Conservation (phyloP, 1,140 invertebrate genomes). For the Platyscapa corneri region DNA sequence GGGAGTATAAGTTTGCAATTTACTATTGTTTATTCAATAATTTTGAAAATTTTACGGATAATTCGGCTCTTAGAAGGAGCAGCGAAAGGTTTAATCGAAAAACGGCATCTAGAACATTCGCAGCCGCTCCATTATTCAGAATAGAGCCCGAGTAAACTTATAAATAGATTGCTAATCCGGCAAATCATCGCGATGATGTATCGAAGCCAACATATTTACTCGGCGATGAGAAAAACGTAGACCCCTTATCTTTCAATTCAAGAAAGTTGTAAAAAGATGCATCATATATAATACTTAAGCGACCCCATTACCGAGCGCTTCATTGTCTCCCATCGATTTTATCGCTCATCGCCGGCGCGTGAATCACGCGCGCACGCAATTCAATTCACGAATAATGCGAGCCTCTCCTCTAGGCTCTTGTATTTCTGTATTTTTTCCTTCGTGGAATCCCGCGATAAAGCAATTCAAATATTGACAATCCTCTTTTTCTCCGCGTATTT, state of each 20-base stretch:
- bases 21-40: too few relatives aligned
- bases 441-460: conserved; percentile 63
- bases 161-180: not conserved
- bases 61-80: too few relatives aligned
- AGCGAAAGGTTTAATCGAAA: not conserved
- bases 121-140: not conserved
- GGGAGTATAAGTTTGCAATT: too few relatives aligned
- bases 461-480: conserved; percentile 69
- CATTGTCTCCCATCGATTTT: conserved; percentile 37
- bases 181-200: not conserved
- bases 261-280: conserved; percentile 23
- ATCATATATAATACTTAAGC: not conserved
- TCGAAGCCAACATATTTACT: conserved; percentile 10
- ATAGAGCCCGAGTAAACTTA: not conserved
- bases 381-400: not conserved
- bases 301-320: not conserved
- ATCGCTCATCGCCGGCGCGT: not conserved
- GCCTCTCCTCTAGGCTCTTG: not conserved
- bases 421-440: not conserved
- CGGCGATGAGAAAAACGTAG: not conserved
- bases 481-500: conserved; percentile 52
- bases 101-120: not conserved
- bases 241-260: conserved; percentile 12
- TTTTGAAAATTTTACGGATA: too few relatives aligned
- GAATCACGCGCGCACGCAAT: conserved; percentile 23